phyloP scores from a whole-genome alignment of 2,888 invertebrate genomes.

The Orthosia incerta region DNA sequence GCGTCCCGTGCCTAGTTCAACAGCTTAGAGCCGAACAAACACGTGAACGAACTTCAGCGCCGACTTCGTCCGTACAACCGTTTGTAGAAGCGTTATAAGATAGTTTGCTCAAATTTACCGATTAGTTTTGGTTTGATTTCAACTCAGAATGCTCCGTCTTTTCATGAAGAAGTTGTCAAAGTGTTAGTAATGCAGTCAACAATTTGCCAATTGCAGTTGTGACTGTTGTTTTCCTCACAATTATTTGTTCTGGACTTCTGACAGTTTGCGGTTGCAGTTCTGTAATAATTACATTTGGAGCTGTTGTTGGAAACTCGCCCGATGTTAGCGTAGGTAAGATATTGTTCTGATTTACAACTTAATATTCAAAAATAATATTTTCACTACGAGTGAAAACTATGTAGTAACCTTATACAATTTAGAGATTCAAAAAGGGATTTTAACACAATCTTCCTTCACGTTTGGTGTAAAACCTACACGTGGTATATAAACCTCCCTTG shows the following conservation, averaged over 20 bases:
- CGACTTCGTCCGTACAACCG: neutral
- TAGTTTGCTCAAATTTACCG: slow-evolving; percentile 11
- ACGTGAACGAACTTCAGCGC: slow-evolving; percentile 15
- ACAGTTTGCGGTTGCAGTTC: slow-evolving; percentile 2
- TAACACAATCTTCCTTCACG: neutral
- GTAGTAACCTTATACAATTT: neutral
- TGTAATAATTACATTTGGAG: slow-evolving; percentile 3
- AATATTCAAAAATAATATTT: neutral
- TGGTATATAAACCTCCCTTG: neutral
- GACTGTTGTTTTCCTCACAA: neutral
- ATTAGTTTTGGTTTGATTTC: slow-evolving; percentile 17
- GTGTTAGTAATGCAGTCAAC: neutral
- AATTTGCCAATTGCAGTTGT: neutral
- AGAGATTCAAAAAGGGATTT: neutral
- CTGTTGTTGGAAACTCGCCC: neutral
- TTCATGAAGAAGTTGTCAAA: neutral
- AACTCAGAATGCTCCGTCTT: neutral
- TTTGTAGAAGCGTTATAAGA: neutral
- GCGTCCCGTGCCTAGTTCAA: neutral
- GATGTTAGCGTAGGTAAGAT: neutral
- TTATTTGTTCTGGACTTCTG: slow-evolving; percentile 8
- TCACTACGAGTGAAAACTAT: neutral
- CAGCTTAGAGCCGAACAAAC: slow-evolving; percentile 19
- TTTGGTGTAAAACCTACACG: neutral
- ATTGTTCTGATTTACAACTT: too few relatives aligned